Evolutionary conservation across 2,113 vertebrate species (phyloP), one percentile per base, ranked within the genome.

Genomic region (Nanorana parkeri): DNA sequence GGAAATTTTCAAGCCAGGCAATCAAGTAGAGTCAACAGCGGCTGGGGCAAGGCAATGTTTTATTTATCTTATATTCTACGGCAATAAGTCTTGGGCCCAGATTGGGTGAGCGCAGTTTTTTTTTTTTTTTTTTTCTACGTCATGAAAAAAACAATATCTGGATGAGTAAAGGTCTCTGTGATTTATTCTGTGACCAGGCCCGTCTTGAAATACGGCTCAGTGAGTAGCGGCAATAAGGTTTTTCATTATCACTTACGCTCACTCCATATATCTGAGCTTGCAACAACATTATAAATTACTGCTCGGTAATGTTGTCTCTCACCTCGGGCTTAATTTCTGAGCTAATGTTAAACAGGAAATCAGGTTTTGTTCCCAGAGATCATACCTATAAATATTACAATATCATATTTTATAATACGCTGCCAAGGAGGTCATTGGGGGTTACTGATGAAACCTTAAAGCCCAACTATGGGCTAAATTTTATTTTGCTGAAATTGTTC

Each of bases 241-340:
- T 78, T 79, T 79, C 77, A 79, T 79, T 79, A 79, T 79, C 77
- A 68, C 77, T 79, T 68, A 79, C 65, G 64, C 52, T 67, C 66
- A 68, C 65, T 79, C 64, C 66, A 79, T 79, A 69, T 79, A 79
- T 79, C 77, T 79, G 17, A 28, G 29, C 65, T 68, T 79, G 29
- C 65, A 69, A 79, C 77, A 79, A 79, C 77, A 69, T 41, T 56
- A 79, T 79, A 68, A 69, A 79, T 79, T 55, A 19, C 77, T 23
- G 2, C 7, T 20, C n/a, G n/a, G 26, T 52, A 52, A 28, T 28
- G 78, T 41, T 60, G 26, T 23, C n/a, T 24, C 78, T 61, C 55
- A 51, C 78, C 55, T 26, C 3, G 23, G 29, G 29, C 58, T 51
- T 52, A 24, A 72, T 72, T 72, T 24, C 58, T 20, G 32, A 63